Evolutionary conservation across 2,888 invertebrate species (phyloP).

Genomic region (Smittia aterrima): DNA sequence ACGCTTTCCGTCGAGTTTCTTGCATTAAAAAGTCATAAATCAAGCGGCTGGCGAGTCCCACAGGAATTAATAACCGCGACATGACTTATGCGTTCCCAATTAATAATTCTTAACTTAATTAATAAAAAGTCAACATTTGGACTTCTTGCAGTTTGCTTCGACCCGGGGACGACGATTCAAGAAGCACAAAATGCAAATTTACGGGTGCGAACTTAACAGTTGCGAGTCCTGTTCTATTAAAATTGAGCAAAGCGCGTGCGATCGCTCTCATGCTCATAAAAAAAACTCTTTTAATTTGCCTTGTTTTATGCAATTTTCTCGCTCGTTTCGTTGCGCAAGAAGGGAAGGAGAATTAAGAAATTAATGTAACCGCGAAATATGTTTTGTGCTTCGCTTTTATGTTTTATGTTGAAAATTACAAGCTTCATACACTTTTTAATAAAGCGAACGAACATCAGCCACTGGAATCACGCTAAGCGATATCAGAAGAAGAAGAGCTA

Average conservation of each 20-base stretch:
- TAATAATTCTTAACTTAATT: slow-evolving; percentile 33
- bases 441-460: slow-evolving; percentile 6
- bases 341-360: slow-evolving; percentile 8
- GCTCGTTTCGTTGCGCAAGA: not conserved
- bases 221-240: not conserved
- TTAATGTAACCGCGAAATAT: slow-evolving; percentile 13
- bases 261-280: not conserved
- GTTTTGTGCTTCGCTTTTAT: not conserved
- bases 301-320: slow-evolving; percentile 22
- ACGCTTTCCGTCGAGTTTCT: not conserved
- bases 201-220: not conserved
- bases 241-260: not conserved
- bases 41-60: slow-evolving; percentile 9
- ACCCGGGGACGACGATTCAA: not conserved
- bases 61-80: slow-evolving; percentile 30
- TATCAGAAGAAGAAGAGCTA: not conserved
- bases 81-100: slow-evolving; percentile 33
- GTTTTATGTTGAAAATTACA: slow-evolving; percentile 1
- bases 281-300: slow-evolving; percentile 19
- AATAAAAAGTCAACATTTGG: slow-evolving; percentile 29
- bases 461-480: slow-evolving; percentile 38
- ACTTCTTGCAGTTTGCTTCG: not conserved
- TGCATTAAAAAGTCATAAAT: slow-evolving; percentile 35
- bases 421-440: not conserved
- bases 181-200: not conserved